Evolutionary conservation across 2,888 invertebrate genomes (phyloP).

Genomic region (Andrena fulva): DNA sequence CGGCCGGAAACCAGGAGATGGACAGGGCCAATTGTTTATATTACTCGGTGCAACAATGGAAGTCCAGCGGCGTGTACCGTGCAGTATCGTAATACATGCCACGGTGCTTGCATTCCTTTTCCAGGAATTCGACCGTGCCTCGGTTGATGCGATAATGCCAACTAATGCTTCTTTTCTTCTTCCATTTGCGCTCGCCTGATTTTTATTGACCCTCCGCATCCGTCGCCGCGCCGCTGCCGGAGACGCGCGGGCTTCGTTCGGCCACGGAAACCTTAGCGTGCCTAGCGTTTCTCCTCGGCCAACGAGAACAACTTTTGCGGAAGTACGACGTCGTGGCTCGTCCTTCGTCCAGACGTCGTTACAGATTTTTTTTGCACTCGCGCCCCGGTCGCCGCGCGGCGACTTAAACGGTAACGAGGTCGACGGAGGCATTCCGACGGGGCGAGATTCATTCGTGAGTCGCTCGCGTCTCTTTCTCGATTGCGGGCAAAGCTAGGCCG

Average conservation of each 20-base stretch:
- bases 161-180: conserved; percentile 76
- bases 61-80: conserved; percentile 73
- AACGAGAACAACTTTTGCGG: conserved; percentile 12
- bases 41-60: conserved; percentile 82
- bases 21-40: conserved; percentile 85
- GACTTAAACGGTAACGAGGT: background rate
- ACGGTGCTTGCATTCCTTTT: conserved; percentile 74
- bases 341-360: conserved; percentile 7
- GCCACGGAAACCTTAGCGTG: conserved; percentile 45
- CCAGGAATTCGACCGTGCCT: conserved; percentile 82
- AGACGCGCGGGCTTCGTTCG: conserved; percentile 13
- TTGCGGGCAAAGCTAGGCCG: background rate
- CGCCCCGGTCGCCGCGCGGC: background rate
- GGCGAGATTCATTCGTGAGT: background rate
- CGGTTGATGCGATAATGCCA: conserved; percentile 71
- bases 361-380: conserved; percentile 9
- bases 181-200: conserved; percentile 76
- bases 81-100: conserved; percentile 71
- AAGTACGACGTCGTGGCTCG: conserved; percentile 23
- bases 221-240: background rate
- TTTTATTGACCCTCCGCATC: conserved; percentile 60
- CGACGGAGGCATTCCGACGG: background rate
- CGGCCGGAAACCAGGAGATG: conserved; percentile 83
- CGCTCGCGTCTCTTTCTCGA: background rate
- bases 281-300: conserved; percentile 19